Base-by-base conservation (phyloP, 2,888 invertebrate species). In the Lepidocyrtinus sp. region DNA sequence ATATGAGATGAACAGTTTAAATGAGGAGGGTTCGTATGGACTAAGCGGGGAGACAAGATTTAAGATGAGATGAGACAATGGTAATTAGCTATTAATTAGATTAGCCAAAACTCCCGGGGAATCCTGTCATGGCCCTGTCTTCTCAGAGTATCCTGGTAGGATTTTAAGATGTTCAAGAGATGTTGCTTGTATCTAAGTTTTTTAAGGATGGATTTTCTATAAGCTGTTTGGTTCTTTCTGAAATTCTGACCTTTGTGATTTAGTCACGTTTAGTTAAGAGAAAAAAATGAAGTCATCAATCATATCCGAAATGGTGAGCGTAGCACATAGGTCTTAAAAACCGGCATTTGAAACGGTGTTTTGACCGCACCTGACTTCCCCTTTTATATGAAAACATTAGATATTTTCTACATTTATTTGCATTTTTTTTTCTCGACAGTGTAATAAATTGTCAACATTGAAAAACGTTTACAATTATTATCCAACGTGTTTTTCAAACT, bases 331-430 rank as follows among this genome's bases (percentile, higher is more conserved):
- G 55, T 55, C 2, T 25, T 25, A 63, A 26, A 59, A 59, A 59
- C 59, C 63, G 26, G 63, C 25, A 63, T 24, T 63, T 26, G 25
- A 25, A 78, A 78, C 78, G 78, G 78, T 78, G 78, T 73, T 78
- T 73, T 78, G 78, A 78, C 78, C 78, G 78, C 75, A 75, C 72
- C 63, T 77, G 76, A 55, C 70, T 71, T 71, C 55, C 65, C 64
- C 65, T 74, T 74, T 74, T 61, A 61, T 36, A 71, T 65, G 64
- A 27, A 50, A n/a, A 21, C 67, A 36, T 67, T 26, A 67, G 9
- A 7, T 64, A 46, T 46, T 63, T 50, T 46, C 27, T 27, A 5
- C 7, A 50, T 12, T 15, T 50, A 50, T 50, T 50, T 50, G 50
- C 50, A 50, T 50, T 50, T 2, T 2, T 50, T 50, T 21, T 59